A percentile compares a stretch with the other conserved stretches of the same genome.
phyloP scores from a whole-genome alignment of 2,888 invertebrate genomes.

The Lucinisca nassula region DNA sequence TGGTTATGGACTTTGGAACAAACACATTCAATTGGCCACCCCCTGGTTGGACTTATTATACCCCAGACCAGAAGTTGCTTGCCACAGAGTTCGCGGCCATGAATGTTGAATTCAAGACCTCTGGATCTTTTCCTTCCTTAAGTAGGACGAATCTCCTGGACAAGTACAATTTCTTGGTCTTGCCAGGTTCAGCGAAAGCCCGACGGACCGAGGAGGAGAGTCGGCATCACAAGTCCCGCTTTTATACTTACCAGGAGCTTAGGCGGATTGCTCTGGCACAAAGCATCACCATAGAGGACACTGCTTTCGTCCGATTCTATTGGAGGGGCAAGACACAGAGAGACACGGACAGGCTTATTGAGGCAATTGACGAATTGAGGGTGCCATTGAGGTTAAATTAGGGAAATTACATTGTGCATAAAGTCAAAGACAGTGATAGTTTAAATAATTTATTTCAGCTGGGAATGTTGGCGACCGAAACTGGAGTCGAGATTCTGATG shows the following conservation, averaged over 20 bases:
- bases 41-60: background rate
- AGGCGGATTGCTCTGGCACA: background rate
- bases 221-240: background rate
- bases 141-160: background rate
- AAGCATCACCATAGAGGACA: background rate
- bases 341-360: background rate
- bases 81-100: constrained; percentile 28
- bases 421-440: too few relatives aligned
- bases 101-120: background rate
- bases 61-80: constrained; percentile 30
- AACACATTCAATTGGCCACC: constrained; percentile 16
- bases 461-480: too few relatives aligned
- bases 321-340: background rate
- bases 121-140: background rate
- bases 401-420: too few relatives aligned
- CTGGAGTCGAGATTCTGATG: too few relatives aligned
- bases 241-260: background rate
- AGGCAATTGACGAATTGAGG: background rate
- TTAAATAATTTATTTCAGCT: too few relatives aligned
- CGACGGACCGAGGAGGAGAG: background rate
- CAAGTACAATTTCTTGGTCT: constrained; percentile 25
- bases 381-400: too few relatives aligned
- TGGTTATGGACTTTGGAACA: background rate
- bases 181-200: constrained; percentile 19
- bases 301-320: background rate